Evolutionary conservation across 2,113 vertebrate genomes (phyloP), one percentile per base, ranked within the genome.

Genomic region (Pygoscelis antarcticus): DNA sequence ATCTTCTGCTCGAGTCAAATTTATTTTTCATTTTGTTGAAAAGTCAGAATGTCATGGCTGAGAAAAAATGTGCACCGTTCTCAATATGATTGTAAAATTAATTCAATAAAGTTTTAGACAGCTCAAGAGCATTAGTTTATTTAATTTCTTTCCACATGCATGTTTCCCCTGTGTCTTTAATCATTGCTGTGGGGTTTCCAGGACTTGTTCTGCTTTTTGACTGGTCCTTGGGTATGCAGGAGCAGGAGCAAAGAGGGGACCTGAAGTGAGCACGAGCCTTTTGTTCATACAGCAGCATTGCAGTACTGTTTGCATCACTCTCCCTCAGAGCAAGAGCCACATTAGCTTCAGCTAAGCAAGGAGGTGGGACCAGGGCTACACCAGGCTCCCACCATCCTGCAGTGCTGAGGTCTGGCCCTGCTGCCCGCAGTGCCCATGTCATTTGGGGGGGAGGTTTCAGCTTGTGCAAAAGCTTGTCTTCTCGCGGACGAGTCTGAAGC

Each of bases 401-500:
- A 17, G 36, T 7, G 65, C 36, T 42, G 32, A 34, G 51, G 27
- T 58, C 27, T 25, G 38, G 23, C 23, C 38, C 29, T 29, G 71
- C 36, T 32, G 40, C 22, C 44, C 32, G 38, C 34, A 4, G 16
- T 15, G 16, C 10, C 34, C 6, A 0, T 10, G 10, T 46, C 44
- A 47, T 36, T 34, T 11, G 32, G 25, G 36, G 27, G 51, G 57
- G 29, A 58, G 34, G 25, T 20, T 81, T 34, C 55, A n/a, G 76
- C 40, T 47, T 34, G 16, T 61, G 16, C 26, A 16, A 69, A 66
- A 78, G 9, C 18, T 66, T 40, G 9, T 27, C 38, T 49, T 65
- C 52, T 15, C 2, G 1, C 2, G 5, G 20, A 22, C 1, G 2
- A 55, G 34, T 14, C 47, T 32, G n/a, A 61, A 70, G 40, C 47